phyloP scores from a whole-genome alignment of 1,140 invertebrate genomes.

The Acromyrmex charruanus region DNA sequence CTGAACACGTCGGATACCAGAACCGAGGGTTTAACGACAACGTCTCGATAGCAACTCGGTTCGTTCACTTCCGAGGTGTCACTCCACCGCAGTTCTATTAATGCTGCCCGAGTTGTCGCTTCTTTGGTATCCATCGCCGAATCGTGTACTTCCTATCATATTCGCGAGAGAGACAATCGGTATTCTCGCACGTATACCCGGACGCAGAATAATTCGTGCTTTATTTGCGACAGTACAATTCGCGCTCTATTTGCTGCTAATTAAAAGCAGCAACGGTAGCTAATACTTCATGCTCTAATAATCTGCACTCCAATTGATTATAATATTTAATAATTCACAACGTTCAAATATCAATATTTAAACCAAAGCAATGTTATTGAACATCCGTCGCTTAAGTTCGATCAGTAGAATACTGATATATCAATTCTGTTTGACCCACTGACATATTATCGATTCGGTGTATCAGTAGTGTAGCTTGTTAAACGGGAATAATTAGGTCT shows the following conservation, averaged over 20 bases:
- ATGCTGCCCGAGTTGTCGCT: background rate
- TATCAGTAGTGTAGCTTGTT: slow-evolving; percentile 64
- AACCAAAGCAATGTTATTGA: background rate
- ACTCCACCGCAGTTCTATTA: slow-evolving; percentile 29
- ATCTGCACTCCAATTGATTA: slow-evolving; percentile 1
- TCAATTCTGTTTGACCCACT: slow-evolving; percentile 48
- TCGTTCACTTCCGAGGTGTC: slow-evolving; percentile 62
- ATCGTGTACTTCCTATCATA: slow-evolving; percentile 21
- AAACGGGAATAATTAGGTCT: slow-evolving; percentile 70
- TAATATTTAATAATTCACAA: slow-evolving; percentile 16
- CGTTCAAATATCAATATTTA: slow-evolving; percentile 3
- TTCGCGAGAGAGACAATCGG: background rate
- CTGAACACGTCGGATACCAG: slow-evolving; percentile 29
- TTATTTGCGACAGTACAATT: background rate
- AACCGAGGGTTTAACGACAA: slow-evolving; percentile 68
- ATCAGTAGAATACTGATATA: background rate
- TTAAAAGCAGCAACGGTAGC: background rate
- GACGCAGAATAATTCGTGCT: background rate
- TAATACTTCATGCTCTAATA: slow-evolving; percentile 12
- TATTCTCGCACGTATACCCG: background rate
- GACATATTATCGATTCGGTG: slow-evolving; percentile 66
- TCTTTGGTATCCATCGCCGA: background rate
- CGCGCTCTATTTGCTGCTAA: slow-evolving; percentile 13
- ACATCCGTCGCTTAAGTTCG: background rate
- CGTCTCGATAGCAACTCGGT: slow-evolving; percentile 53